These are phyloP conservation scores for Corvus cornix DNA, from an alignment of 2,113 vertebrate species.

Conservation along the genomic window DNA sequence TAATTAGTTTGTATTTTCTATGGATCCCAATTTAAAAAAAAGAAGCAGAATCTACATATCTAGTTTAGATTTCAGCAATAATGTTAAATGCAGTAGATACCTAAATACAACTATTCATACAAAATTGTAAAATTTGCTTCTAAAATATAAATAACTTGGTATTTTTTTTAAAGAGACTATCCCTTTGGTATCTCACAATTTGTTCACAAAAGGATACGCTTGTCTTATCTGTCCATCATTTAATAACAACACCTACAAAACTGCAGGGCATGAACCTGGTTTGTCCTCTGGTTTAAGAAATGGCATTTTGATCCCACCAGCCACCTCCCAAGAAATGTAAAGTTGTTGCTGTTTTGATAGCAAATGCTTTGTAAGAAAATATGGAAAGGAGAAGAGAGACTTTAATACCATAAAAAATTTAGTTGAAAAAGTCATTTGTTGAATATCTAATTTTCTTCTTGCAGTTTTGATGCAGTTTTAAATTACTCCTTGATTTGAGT, in stretches of 20 bases:
- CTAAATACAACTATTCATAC: neutral
- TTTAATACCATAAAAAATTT: neutral
- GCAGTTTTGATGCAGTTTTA: neutral
- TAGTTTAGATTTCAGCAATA: constrained; percentile 44
- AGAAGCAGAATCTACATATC: neutral
- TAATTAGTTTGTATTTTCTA: constrained; percentile 70
- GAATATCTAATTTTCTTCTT: neutral
- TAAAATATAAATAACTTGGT: neutral
- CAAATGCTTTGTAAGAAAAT: neutral
- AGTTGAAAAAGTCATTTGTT: neutral
- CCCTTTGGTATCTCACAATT: neutral
- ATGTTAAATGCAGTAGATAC: neutral
- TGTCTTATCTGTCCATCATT: neutral
- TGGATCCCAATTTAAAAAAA: constrained; percentile 19
- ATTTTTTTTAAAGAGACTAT: neutral
- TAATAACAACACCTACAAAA: neutral
- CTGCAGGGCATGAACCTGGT: neutral
- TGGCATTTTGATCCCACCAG: neutral
- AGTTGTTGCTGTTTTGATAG: neutral
- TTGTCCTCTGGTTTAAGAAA: neutral
- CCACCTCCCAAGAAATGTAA: neutral
- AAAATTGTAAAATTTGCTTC: neutral
- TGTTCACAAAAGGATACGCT: neutral
- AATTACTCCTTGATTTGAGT: neutral
- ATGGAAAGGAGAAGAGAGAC: neutral